phyloP scores from a whole-genome alignment of 2,797 vertebrate species.

The Neoniphon sammara region DNA sequence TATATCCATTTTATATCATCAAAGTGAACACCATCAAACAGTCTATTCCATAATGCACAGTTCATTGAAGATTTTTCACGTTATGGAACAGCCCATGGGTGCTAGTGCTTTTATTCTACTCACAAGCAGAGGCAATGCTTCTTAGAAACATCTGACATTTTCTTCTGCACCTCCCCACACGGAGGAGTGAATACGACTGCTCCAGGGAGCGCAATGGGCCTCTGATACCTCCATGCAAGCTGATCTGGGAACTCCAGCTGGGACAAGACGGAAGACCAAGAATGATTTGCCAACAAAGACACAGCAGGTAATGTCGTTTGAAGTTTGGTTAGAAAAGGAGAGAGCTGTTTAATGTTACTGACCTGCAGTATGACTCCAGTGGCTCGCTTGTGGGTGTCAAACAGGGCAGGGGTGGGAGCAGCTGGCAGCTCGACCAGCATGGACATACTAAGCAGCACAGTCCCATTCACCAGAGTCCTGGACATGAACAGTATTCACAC shows the following conservation, averaged over 20 bases:
- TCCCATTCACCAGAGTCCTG: slow-evolving; percentile 75
- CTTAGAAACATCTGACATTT: slow-evolving; percentile 73
- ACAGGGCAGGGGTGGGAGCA: slow-evolving; percentile 73
- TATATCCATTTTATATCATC: no score
- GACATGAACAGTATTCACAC: slow-evolving; percentile 6
- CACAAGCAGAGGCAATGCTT: slow-evolving; percentile 80
- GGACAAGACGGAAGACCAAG: neutral
- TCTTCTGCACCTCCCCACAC: slow-evolving; percentile 74
- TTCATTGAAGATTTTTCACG: no score
- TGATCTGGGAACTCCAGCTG: slow-evolving; percentile 76
- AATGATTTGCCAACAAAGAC: neutral
- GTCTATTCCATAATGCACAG: no score
- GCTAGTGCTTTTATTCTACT: slow-evolving; percentile 51
- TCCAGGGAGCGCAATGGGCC: slow-evolving; percentile 63
- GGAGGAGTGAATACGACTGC: slow-evolving; percentile 56
- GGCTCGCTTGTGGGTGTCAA: slow-evolving; percentile 75
- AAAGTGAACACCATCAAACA: no score
- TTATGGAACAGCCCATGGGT: neutral
- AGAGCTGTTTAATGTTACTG: slow-evolving; percentile 18
- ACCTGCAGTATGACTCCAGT: slow-evolving; percentile 79
- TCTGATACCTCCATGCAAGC: slow-evolving; percentile 71
- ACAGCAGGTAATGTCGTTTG: neutral
- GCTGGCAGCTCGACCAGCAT: slow-evolving; percentile 38
- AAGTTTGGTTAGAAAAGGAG: slow-evolving; percentile 40
- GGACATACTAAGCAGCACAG: slow-evolving; percentile 80